A percentile compares a stretch with the other conserved stretches of the same genome.
phyloP scores from a whole-genome alignment of 2,113 vertebrate genomes.

The Gavialis gangeticus region DNA sequence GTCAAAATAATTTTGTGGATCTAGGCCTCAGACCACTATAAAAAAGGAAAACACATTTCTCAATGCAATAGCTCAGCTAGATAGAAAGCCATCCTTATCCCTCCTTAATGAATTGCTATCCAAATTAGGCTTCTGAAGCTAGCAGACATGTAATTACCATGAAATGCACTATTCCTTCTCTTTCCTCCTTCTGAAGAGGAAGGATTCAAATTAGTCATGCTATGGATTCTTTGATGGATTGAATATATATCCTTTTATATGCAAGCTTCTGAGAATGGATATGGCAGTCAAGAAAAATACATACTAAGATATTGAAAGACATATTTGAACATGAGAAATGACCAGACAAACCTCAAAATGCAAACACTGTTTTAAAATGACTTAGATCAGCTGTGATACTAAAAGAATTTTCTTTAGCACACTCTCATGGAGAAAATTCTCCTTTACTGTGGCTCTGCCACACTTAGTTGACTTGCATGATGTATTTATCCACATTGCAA shows the following conservation, averaged over 20 bases:
- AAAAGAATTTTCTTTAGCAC: not conserved
- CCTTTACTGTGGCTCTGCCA: not conserved
- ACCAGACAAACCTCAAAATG: not conserved
- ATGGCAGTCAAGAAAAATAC: too few relatives aligned
- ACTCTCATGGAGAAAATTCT: not conserved
- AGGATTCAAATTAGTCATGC: not conserved
- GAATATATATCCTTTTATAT: not conserved
- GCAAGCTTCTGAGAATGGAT: not conserved
- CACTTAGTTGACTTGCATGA: not conserved
- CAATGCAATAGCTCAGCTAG: not conserved
- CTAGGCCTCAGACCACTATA: not conserved
- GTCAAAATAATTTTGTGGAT: not conserved
- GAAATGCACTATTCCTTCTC: constrained; percentile 34
- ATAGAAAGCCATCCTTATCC: not conserved
- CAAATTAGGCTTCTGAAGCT: constrained; percentile 23
- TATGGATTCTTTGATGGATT: not conserved
- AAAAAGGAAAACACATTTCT: not conserved
- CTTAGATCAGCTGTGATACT: not conserved
- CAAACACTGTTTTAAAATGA: fast-evolving
- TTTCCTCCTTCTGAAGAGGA: not conserved
- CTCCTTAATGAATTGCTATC: constrained; percentile 5
- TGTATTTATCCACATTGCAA: not conserved
- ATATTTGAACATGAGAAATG: not conserved
- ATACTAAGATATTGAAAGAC: not conserved
- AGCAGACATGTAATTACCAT: constrained; percentile 4